Base-by-base conservation (phyloP, 2,888 invertebrate species). In the Chaetogeoica ovagalla region DNA sequence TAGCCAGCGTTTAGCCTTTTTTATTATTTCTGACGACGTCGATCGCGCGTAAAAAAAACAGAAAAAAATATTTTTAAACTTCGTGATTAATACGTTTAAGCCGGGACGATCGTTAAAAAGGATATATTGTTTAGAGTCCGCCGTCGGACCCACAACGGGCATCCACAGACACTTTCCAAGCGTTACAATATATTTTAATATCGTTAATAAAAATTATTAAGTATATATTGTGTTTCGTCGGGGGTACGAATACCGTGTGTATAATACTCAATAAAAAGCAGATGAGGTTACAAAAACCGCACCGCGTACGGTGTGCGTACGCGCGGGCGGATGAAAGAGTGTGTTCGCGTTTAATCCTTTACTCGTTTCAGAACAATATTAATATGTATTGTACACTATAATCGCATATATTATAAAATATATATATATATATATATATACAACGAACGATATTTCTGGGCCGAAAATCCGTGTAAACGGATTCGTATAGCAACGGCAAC, bases 1-100 rank as follows among this genome's bases (percentile, higher is more conserved):
- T 79, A 43, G 79, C 79, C 71, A 15, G 70, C 43, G n/a, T 79
- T 79, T 79, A 79, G 71, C 79, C 79, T 79, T 79, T 79, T 79
- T 79, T 79, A 77, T 77, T 77, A 79, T 79, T 71, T 79, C 79
- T 77, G 77, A 77, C 77, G 77, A 77, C 77, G 77, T 77, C 79
- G 55, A 79, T 79, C 57, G 52, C 69, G 30, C 37, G 60, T 43
- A 9, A 43, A 43, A 30, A 30, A 30, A 30, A n/a, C n/a, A n/a
- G n/a, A n/a, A 30, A 30, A 30, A 30, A 30, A 43, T 43, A 43
- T 43, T 71, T 70, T 79, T 65, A 79, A 79, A 71, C 2, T 30
- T 79, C 55, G 70, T 79, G 70, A 71, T 79, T 71, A 63, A 79
- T 79, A 79, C 30, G 30, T 63, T n/a, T 76, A 68, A 76, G 55